These are phyloP conservation scores for Camponotus fellah DNA, from an alignment of 2,888 invertebrate species.

Conservation along the genomic window DNA sequence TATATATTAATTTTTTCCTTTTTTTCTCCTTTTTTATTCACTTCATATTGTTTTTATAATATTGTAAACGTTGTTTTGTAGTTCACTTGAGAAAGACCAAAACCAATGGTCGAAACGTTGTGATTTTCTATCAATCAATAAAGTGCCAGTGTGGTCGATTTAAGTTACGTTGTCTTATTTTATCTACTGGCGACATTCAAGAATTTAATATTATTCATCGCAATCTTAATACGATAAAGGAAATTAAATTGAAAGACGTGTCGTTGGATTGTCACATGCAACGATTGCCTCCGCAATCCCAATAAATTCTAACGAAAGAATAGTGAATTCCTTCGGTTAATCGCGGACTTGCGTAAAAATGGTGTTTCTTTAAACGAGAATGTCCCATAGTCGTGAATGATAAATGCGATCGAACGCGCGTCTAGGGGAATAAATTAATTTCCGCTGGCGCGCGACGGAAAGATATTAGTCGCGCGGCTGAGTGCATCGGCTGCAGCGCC, in stretches of 20 bases:
- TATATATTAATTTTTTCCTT: too few relatives aligned
- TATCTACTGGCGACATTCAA: too few relatives aligned
- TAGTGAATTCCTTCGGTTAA: constrained; percentile 4
- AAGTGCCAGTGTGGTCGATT: too few relatives aligned
- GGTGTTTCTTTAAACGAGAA: background rate
- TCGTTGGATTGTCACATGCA: constrained; percentile 1
- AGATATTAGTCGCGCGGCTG: constrained; percentile 64
- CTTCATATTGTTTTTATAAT: too few relatives aligned
- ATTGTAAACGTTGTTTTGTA: too few relatives aligned
- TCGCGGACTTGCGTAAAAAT: constrained; percentile 3
- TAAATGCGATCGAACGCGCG: constrained; percentile 70
- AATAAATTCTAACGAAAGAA: constrained; percentile 12
- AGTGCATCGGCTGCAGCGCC: constrained; percentile 38
- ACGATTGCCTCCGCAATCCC: background rate
- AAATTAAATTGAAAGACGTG: constrained; percentile 7
- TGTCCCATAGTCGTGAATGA: constrained; percentile 57
- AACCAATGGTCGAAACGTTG: too few relatives aligned
- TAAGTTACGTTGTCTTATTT: too few relatives aligned
- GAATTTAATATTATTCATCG: background rate
- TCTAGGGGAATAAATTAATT: constrained; percentile 73
- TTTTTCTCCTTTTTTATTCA: too few relatives aligned
- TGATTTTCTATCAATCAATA: too few relatives aligned
- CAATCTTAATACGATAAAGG: background rate
- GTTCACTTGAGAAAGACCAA: too few relatives aligned
- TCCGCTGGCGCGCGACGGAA: constrained; percentile 59